Evolutionary conservation across 2,797 vertebrate genomes (phyloP), one percentile per base, ranked within the genome.

Genomic region (Scolopax bukidnonensis): DNA sequence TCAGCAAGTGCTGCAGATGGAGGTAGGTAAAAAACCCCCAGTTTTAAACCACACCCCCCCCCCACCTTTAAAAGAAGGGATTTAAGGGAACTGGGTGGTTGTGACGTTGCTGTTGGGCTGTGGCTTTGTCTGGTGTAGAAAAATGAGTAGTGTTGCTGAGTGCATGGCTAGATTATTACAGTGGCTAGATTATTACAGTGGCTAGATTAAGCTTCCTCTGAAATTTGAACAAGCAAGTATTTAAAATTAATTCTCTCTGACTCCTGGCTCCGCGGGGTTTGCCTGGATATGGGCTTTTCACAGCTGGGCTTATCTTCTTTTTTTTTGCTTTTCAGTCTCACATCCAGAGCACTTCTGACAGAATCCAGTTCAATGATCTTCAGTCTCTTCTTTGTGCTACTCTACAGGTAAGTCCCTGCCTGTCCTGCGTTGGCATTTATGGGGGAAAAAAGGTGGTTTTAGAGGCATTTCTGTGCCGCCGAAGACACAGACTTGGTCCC

Each of bases 1-100:
- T 79, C 99, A 99, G 97, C 99, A 99, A 98, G 99, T 99, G 95
- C 98, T 99, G 53, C 99, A 99, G 98, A 99, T 99, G 99, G 99
- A 99, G 99, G 99, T 99, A 94, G 93, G 71, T 25, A 19, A 13
- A 24, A 12, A 24, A 12, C 12, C 5, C 18, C 0, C 20, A 40
- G 77, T 28, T 68, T 20, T 15, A n/a, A 60, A 32, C 9, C n/a
- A 21, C 25, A 5, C 47, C 21, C 12, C 5, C 11, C 47, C 21
- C 12, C 5, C 47, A 12, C 45, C 0, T 0, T 20, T 7, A 5
- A 2, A 1, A 30, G 12, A 2, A 19, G 41, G 36, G 40, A 18
- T 12, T 56, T 32, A 11, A 27, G 57, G 79, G 16, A 10, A 8
- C 6, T 2, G 2, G 11, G 41, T 10, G 14, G 56, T 10, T 54